A percentile compares a stretch with the other conserved stretches of the same genome.
Evolutionary conservation across 2,797 vertebrate species (phyloP).

Genomic region (Prunella strophiata): DNA sequence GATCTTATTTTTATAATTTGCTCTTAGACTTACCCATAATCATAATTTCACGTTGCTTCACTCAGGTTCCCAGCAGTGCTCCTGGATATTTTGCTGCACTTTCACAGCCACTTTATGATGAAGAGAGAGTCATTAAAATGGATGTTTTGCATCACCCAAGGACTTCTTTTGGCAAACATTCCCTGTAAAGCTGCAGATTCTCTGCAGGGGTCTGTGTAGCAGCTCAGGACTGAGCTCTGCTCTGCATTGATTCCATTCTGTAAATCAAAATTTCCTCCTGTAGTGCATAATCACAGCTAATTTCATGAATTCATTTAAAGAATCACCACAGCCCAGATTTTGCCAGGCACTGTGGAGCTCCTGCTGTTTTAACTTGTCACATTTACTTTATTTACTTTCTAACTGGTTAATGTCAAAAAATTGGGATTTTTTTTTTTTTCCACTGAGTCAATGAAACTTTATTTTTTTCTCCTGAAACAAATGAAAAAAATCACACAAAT

Average conservation of each 20-base stretch:
- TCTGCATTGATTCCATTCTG: background rate
- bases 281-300: background rate
- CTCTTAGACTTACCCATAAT: background rate
- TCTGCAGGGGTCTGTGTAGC: background rate
- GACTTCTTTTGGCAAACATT: background rate
- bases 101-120: background rate
- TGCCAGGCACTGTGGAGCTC: background rate
- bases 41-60: background rate
- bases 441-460: background rate
- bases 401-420: background rate
- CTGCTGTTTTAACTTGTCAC: background rate
- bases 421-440: background rate
- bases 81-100: background rate
- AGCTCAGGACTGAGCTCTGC: background rate
- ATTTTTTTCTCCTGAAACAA: background rate
- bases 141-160: background rate
- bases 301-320: background rate
- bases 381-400: background rate
- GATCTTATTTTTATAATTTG: slow-evolving; percentile 2
- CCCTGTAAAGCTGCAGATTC: background rate
- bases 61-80: background rate
- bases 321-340: background rate
- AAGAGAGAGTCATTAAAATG: background rate
- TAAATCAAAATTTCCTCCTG: background rate
- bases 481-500: background rate